Conservation (phyloP, 2,888 invertebrate species). For the Nysson spinosus region DNA sequence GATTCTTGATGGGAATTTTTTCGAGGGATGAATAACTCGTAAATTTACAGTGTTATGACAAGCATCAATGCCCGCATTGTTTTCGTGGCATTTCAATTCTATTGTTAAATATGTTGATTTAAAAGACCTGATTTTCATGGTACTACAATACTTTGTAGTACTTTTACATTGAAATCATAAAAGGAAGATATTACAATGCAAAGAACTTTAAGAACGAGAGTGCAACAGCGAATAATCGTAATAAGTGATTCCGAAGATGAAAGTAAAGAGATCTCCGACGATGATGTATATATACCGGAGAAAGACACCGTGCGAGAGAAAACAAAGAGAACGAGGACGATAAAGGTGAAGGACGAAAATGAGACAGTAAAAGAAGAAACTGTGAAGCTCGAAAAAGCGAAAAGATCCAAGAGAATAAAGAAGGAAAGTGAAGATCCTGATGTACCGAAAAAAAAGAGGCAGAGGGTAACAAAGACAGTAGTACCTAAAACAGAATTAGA, state of each 20-base stretch:
- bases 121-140: not conserved
- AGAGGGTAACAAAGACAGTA: not conserved
- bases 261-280: slow-evolving; percentile 1
- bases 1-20: too few relatives aligned
- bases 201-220: slow-evolving; percentile 9
- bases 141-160: not conserved
- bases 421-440: not conserved
- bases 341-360: not conserved
- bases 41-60: too few relatives aligned
- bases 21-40: too few relatives aligned
- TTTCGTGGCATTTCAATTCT: too few relatives aligned
- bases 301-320: not conserved
- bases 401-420: too few relatives aligned
- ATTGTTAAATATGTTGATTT: not conserved
- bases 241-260: slow-evolving; percentile 50
- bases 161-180: not conserved
- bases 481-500: too few relatives aligned
- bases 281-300: slow-evolving; percentile 15
- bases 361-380: not conserved
- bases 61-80: too few relatives aligned
- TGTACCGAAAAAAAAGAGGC: not conserved
- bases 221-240: slow-evolving; percentile 20
- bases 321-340: not conserved
- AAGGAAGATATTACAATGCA: slow-evolving; percentile 26
- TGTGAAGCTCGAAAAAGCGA: too few relatives aligned